Percentiles rank a stretch among this genome's conserved stretches.
Evolutionary conservation across 1,140 invertebrate genomes (phyloP).

Genomic region (Muscidifurax raptorellus): DNA sequence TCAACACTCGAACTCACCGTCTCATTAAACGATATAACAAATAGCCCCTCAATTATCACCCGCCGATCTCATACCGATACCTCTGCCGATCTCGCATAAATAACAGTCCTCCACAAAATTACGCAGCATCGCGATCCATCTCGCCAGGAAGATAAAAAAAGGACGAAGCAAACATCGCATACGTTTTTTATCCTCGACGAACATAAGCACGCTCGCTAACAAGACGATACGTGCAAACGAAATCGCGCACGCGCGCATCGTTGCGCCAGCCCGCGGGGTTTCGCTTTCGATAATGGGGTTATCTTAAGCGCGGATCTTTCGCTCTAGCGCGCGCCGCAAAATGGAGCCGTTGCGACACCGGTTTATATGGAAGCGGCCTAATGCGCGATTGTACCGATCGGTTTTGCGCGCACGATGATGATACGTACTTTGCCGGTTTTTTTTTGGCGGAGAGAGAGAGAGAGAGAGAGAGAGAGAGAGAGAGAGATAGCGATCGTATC

Average conservation of each 20-base stretch:
- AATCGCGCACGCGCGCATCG: background rate
- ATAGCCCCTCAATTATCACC: background rate
- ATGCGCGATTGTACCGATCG: background rate
- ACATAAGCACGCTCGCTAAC: background rate
- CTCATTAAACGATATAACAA: background rate
- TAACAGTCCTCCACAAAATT: constrained; percentile 7
- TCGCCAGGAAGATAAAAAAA: background rate
- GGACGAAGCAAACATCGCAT: constrained; percentile 10
- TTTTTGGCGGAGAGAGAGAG: too few species aligned
- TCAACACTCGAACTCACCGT: background rate
- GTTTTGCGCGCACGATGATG: background rate
- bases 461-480: too few species aligned
- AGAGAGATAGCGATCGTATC: background rate
- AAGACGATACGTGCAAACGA: background rate
- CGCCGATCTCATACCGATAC: background rate
- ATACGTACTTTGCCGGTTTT: background rate
- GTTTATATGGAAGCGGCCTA: background rate
- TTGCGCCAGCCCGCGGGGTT: constrained; percentile 3
- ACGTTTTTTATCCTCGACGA: background rate
- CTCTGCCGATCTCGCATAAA: background rate
- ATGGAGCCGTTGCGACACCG: constrained; percentile 10
- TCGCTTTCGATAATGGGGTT: constrained; percentile 37
- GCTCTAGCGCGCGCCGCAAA: background rate
- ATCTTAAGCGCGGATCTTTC: constrained; percentile 22
- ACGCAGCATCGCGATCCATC: background rate